Conservation (phyloP, 1,140 invertebrate genomes). For the Luehdorfia chinensis region DNA sequence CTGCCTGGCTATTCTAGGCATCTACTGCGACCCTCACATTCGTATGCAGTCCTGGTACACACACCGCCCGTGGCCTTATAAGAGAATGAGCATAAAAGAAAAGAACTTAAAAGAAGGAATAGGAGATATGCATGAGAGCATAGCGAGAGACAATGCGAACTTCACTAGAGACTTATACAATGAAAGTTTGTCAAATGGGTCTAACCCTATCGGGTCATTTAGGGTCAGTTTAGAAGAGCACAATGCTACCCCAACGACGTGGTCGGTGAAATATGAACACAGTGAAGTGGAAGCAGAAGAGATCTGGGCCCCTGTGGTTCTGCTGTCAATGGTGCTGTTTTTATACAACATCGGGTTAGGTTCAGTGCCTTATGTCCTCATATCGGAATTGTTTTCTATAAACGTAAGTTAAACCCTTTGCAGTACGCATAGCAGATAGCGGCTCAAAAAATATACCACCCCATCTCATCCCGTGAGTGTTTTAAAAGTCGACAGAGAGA, state of each 20-base stretch:
- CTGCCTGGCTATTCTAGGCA: constrained; percentile 52
- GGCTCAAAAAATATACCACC: too few species aligned
- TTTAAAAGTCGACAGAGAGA: too few species aligned
- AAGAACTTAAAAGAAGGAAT: constrained; percentile 35
- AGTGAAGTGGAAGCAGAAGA: constrained; percentile 26
- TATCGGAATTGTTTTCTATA: constrained; percentile 62
- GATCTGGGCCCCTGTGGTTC: constrained; percentile 49
- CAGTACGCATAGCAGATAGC: not conserved
- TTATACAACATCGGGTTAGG: constrained; percentile 67
- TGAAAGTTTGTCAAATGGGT: constrained; percentile 25
- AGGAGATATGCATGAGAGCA: constrained; percentile 1
- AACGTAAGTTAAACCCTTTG: constrained; percentile 45
- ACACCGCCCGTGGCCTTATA: constrained; percentile 46
- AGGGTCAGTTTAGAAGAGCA: constrained; percentile 29
- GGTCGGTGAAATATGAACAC: constrained; percentile 31
- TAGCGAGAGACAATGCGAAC: constrained; percentile 18
- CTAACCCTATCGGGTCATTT: constrained; percentile 29
- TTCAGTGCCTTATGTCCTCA: constrained; percentile 64
- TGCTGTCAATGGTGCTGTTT: constrained; percentile 57
- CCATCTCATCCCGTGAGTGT: too few species aligned
- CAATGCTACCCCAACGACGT: constrained; percentile 21
- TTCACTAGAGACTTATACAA: constrained; percentile 31
- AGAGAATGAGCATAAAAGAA: constrained; percentile 36
- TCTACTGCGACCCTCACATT: constrained; percentile 62
- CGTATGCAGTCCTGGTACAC: constrained; percentile 53